These are phyloP conservation scores for Lochmaea capreae DNA, from an alignment of 2,888 invertebrate species.

Conservation along the genomic window DNA sequence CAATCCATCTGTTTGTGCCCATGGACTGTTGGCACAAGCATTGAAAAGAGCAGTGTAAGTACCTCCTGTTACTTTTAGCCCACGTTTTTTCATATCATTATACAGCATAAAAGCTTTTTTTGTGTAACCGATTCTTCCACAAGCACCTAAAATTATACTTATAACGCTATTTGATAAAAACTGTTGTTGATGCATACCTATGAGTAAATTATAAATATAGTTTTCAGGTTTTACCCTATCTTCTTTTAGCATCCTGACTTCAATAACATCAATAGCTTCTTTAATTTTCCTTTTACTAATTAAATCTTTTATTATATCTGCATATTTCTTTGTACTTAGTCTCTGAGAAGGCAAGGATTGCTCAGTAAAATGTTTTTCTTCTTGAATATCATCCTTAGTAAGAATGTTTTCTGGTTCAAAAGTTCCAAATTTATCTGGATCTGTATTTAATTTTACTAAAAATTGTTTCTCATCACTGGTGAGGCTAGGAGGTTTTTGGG, in stretches of 20 bases:
- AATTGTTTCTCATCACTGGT: slow-evolving; percentile 55
- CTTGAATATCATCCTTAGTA: slow-evolving; percentile 70
- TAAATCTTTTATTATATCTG: slow-evolving; percentile 76
- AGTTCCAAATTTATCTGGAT: slow-evolving; percentile 73
- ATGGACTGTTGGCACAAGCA: slow-evolving; percentile 86
- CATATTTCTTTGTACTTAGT: slow-evolving; percentile 75
- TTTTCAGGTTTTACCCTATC: slow-evolving; percentile 83
- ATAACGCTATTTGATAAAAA: not conserved
- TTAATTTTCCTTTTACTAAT: slow-evolving; percentile 74
- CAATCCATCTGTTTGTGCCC: slow-evolving; percentile 73
- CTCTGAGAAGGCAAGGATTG: slow-evolving; percentile 66
- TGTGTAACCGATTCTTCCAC: slow-evolving; percentile 85
- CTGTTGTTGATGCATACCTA: slow-evolving; percentile 59
- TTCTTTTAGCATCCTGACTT: slow-evolving; percentile 79
- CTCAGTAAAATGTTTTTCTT: slow-evolving; percentile 71
- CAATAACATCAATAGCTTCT: slow-evolving; percentile 83
- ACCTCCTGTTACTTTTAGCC: slow-evolving; percentile 74
- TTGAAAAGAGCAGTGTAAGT: slow-evolving; percentile 90
- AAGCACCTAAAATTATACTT: slow-evolving; percentile 68
- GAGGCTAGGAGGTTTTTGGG: not conserved
- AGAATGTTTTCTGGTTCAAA: slow-evolving; percentile 55
- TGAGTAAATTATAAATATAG: slow-evolving; percentile 85
- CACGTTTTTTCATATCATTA: slow-evolving; percentile 84
- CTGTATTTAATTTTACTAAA: slow-evolving; percentile 61
- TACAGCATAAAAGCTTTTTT: slow-evolving; percentile 87